Evolutionary conservation across 2,113 vertebrate species (phyloP).

Genomic region (Cyanoramphus novaezelandiae): DNA sequence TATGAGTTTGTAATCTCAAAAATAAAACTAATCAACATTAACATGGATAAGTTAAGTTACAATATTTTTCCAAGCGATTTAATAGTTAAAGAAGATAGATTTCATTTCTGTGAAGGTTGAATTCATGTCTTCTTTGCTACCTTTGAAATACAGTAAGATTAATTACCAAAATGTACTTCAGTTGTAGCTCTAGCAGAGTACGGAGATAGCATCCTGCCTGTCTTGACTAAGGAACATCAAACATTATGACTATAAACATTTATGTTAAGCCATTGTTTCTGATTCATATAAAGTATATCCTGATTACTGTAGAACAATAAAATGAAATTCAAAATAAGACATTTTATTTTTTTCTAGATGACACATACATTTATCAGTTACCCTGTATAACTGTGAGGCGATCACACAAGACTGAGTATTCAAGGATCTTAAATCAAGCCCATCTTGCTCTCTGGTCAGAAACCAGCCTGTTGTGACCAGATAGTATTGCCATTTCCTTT

Average conservation of each 20-base stretch:
- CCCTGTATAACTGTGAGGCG: background rate
- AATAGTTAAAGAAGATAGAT: background rate
- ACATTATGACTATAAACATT: background rate
- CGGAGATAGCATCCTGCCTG: background rate
- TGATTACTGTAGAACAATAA: background rate
- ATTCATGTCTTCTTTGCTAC: background rate
- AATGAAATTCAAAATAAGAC: background rate
- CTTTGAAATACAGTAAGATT: background rate
- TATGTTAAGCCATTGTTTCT: background rate
- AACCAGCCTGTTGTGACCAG: background rate
- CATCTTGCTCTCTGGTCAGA: background rate
- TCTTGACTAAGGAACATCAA: background rate
- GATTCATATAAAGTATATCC: background rate
- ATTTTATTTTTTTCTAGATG: background rate
- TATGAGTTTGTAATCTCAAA: background rate
- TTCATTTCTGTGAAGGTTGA: background rate
- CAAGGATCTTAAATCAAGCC: background rate
- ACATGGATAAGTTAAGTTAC: background rate
- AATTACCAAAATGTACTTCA: background rate
- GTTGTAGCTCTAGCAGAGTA: background rate
- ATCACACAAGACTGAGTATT: background rate
- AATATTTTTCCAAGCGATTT: background rate
- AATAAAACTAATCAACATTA: background rate
- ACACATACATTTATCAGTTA: background rate
- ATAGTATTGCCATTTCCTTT: background rate